These are phyloP conservation scores for Auanema sp. DNA, from an alignment of 2,888 invertebrate genomes.

Conservation along the genomic window DNA sequence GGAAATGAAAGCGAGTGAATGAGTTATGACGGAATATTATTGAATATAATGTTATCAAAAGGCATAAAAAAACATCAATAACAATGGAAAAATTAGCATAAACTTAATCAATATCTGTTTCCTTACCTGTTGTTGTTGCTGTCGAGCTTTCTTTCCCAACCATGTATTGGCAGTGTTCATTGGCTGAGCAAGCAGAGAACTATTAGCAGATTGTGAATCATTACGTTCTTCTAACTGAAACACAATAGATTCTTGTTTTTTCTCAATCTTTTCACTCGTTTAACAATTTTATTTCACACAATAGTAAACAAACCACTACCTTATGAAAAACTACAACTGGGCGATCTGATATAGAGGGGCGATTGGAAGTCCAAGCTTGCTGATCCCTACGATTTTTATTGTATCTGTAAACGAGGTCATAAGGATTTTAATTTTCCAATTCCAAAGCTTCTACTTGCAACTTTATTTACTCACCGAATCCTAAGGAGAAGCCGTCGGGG, in stretches of 20 bases:
- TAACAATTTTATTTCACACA: background rate
- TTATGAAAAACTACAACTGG: slow-evolving; percentile 63
- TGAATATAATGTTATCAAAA: too few species aligned
- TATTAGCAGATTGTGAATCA: slow-evolving; percentile 33
- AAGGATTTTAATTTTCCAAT: background rate
- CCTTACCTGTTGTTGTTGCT: slow-evolving; percentile 48
- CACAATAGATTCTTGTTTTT: background rate
- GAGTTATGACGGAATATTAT: too few species aligned
- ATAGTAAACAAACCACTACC: slow-evolving; percentile 13
- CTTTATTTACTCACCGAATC: slow-evolving; percentile 72
- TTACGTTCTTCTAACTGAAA: slow-evolving; percentile 41
- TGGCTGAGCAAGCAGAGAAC: slow-evolving; percentile 51
- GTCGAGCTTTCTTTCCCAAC: slow-evolving; percentile 59
- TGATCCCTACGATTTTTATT: slow-evolving; percentile 34
- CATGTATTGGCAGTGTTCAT: slow-evolving; percentile 62
- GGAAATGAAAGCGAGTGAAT: too few species aligned
- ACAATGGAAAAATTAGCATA: too few species aligned
- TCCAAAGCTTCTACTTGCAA: background rate
- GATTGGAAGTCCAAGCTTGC: slow-evolving; percentile 17
- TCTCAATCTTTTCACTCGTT: slow-evolving; percentile 1
- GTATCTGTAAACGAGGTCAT: slow-evolving; percentile 24
- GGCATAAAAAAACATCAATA: too few species aligned
- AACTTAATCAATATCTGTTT: background rate
- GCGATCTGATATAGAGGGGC: slow-evolving; percentile 28
- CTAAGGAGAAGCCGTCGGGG: slow-evolving; percentile 90